Evolutionary conservation across 2,888 invertebrate species (phyloP), one percentile per base, ranked within the genome.

Genomic region (Saturnia pavonia): DNA sequence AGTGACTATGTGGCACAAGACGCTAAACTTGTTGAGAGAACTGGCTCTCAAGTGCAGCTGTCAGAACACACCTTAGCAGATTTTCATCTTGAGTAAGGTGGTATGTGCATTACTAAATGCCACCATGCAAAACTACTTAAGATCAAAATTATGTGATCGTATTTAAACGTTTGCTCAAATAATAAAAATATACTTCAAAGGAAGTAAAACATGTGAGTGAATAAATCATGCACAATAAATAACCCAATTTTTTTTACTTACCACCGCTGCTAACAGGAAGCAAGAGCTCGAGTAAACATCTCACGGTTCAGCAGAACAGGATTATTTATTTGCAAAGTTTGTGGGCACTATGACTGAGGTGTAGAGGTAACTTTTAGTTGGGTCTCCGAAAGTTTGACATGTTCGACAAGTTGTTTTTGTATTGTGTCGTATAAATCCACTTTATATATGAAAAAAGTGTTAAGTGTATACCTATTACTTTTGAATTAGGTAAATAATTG

Each of bases 281-380:
- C 9, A 27, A 25, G 11, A 27, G 25, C 22, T 25, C 57, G 27
- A 60, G 57, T 60, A 60, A 9, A 63, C 68, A 48, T 48, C 45
- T n/a, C 27, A 14, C 19, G 40, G 48, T 48, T 42, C 9, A 25
- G 70, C 66, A 74, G 70, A 74, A 69, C 72, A 67, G 72, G 70
- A 69, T 71, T 74, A 75, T 74, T 74, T 75, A 75, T 74, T 73
- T 73, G 69, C 67, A 19, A 75, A 74, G 63, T 74, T 75, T 72
- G 60, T 70, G 70, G 57, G 60, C 70, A 70, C 70, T 72, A 69
- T 75, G 72, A 70, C 70, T 68, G 68, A 45, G 69, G 57, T 69
- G 48, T 70, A 67, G 27, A 60, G 57, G 63, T 51, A 51, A 51
- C n/a, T 68, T 68, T 48, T 68, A 68, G 48, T 48, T 25, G 27